These are phyloP conservation scores for Limnothrissa miodon DNA, from an alignment of 2,113 vertebrate species.

Conservation along the genomic window DNA sequence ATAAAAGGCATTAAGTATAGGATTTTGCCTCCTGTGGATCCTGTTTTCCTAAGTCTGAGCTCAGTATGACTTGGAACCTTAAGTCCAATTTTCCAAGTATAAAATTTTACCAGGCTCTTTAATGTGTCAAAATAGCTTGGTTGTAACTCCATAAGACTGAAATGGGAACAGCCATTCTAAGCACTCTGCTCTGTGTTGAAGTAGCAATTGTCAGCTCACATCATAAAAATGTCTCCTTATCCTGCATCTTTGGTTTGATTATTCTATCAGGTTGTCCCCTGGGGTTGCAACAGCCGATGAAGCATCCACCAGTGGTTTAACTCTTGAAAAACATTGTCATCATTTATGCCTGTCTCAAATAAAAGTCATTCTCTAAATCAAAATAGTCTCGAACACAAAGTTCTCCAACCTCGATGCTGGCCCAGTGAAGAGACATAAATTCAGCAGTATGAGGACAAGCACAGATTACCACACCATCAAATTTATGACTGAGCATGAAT, in stretches of 20 bases:
- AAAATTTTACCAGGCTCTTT: neutral
- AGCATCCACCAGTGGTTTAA: neutral
- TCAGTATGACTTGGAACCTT: neutral
- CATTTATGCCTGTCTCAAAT: neutral
- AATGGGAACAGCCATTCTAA: neutral
- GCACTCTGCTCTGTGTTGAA: neutral
- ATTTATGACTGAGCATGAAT: conserved; percentile 15
- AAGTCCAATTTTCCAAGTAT: neutral
- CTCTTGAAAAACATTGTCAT: neutral
- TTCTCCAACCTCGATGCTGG: neutral
- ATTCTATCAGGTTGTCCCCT: neutral
- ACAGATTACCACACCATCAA: conserved; percentile 6
- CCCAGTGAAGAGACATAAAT: neutral
- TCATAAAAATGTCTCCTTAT: conserved; percentile 1
- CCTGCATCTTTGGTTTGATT: neutral
- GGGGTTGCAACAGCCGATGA: neutral
- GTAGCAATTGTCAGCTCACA: conserved; percentile 1
- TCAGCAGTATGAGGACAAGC: neutral
- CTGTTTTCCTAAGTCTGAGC: neutral
- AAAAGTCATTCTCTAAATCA: conserved; percentile 14
- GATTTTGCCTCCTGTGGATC: neutral
- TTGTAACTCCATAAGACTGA: neutral
- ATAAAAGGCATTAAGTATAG: neutral
- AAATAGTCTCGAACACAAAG: conserved; percentile 3
- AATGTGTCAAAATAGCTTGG: neutral